Evolutionary conservation across 2,113 vertebrate species (phyloP), one percentile per base, ranked within the genome.

Genomic region (Nymphicus hollandicus): DNA sequence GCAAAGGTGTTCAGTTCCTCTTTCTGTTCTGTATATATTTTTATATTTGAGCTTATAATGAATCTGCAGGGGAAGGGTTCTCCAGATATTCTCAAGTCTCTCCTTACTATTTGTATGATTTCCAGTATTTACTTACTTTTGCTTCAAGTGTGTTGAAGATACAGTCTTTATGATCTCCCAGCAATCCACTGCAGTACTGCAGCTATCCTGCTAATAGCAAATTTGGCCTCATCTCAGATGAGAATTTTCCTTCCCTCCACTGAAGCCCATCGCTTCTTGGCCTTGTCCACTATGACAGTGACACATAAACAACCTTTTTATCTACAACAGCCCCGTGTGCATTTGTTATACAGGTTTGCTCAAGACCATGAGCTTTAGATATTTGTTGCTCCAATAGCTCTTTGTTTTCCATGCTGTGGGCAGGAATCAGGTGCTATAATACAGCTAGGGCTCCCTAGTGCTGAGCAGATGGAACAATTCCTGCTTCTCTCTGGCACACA

Each of bases 391-490:
- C 14, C 43, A 37, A 1, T 8, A 4, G 35, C 72, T 60, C 81
- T 70, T 66, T 78, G 28, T n/a, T 41, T 70, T 29, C 69, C 41
- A 3, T 0, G 0, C 61, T 28, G 39, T 10, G 79, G 79, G 70
- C 79, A 90, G 79, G 33, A 80, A 2, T 31, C 0, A 6, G 56
- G 81, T 55, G 43, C 47, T 50, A 3, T 13, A 35, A 24, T 8
- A 28, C 52, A 60, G 43, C 56, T 69, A 49, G 83, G 61, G 39
- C 63, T 88, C 56, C 89, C 63, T 56, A 29, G 78, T 2, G 66
- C 69, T 39, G 69, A 81, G 78, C 92, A 96, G 85, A 66, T 33
- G 74, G 95, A 70, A 24, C 39, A 71, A 43, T 79, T 89, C 55
- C 81, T 43, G 46, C 60, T 65, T 28, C 55, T 85, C 24, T 50